These are phyloP conservation scores for Dreissena rostriformis DNA, from an alignment of 1,140 invertebrate species.

Conservation along the genomic window DNA sequence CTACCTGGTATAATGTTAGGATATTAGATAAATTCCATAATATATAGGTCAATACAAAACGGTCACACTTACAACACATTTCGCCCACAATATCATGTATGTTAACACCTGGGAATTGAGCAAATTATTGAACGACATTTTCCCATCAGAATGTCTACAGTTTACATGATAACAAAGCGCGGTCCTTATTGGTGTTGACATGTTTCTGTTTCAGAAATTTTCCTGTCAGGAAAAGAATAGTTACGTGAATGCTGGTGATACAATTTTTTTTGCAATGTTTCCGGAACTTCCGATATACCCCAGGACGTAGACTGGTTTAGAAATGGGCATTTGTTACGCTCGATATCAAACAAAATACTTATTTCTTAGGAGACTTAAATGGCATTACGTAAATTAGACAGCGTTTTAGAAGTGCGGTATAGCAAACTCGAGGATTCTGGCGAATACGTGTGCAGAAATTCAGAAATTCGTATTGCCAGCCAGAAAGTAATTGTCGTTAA, in stretches of 20 bases:
- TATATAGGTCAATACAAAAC: too few species aligned
- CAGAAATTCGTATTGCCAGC: slow-evolving; percentile 38
- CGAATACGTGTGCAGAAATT: slow-evolving; percentile 52
- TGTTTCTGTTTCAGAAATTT: slow-evolving; percentile 65
- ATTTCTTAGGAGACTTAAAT: slow-evolving; percentile 37
- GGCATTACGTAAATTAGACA: slow-evolving; percentile 27
- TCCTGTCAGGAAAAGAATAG: slow-evolving; percentile 69
- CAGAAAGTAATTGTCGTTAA: slow-evolving; percentile 41
- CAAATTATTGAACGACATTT: too few species aligned
- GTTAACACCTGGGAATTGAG: too few species aligned
- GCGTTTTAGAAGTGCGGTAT: slow-evolving; percentile 53
- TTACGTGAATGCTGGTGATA: slow-evolving; percentile 69
- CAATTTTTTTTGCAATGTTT: slow-evolving; percentile 72
- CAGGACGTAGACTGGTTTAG: slow-evolving; percentile 77
- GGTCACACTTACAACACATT: too few species aligned
- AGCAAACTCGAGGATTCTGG: slow-evolving; percentile 34
- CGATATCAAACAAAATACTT: slow-evolving; percentile 16
- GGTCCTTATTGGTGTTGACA: background rate
- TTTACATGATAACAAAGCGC: background rate
- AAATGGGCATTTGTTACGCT: slow-evolving; percentile 59
- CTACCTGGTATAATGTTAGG: too few species aligned
- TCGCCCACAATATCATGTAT: too few species aligned
- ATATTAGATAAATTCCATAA: too few species aligned
- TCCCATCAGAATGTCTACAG: too few species aligned
- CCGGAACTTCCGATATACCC: slow-evolving; percentile 70